Evolutionary conservation across 1,140 invertebrate genomes (phyloP).

Genomic region (Heliconius himera): DNA sequence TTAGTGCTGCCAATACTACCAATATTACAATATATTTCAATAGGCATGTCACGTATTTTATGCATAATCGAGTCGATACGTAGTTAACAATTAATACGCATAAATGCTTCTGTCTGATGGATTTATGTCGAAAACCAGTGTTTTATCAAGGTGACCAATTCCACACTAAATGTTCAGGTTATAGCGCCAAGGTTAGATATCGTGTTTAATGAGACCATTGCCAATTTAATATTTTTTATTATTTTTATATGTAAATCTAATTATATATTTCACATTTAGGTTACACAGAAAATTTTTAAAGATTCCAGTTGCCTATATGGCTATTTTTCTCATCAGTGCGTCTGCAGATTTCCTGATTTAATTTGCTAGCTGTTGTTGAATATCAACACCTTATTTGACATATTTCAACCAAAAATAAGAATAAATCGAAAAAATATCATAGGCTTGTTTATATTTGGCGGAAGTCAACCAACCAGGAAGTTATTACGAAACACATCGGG

Average conservation of each 20-base stretch:
- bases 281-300: too few relatives aligned
- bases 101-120: slow-evolving; percentile 37
- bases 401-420: slow-evolving; percentile 8
- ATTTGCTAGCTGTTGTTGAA: too few relatives aligned
- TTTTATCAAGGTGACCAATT: slow-evolving; percentile 51
- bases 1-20: too few relatives aligned
- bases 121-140: slow-evolving; percentile 58
- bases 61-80: slow-evolving; percentile 57
- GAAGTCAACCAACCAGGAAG: slow-evolving; percentile 52
- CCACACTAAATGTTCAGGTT: slow-evolving; percentile 36
- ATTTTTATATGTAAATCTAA: too few relatives aligned
- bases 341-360: neutral
- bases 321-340: too few relatives aligned
- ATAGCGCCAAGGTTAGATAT: slow-evolving; percentile 8
- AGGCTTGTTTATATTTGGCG: slow-evolving; percentile 30
- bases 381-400: neutral
- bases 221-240: neutral
- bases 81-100: slow-evolving; percentile 53
- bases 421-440: neutral
- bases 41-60: slow-evolving; percentile 57
- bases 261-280: too few relatives aligned
- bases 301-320: too few relatives aligned
- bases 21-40: slow-evolving; percentile 35
- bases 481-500: slow-evolving; percentile 40
- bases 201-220: neutral